Evolutionary conservation across 2,797 vertebrate genomes (phyloP).

Genomic region (Crypturellus tataupa): DNA sequence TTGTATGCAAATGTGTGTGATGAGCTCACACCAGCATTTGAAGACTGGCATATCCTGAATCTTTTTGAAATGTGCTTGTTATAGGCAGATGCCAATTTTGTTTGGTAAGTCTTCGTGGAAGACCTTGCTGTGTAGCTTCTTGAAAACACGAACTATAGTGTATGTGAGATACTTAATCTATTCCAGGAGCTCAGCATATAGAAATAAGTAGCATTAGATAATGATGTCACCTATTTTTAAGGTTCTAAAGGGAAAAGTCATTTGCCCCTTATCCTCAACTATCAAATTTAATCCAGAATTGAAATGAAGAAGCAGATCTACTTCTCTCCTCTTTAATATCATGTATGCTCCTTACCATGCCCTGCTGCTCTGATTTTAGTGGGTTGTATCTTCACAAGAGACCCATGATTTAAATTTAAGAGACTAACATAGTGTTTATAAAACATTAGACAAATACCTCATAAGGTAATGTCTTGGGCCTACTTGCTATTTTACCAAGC

Average conservation of each 20-base stretch:
- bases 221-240: background rate
- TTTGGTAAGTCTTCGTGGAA: background rate
- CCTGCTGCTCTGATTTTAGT: background rate
- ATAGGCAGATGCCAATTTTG: background rate
- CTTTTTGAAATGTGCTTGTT: background rate
- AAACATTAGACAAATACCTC: background rate
- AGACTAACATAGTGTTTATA: background rate
- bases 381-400: background rate
- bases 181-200: background rate
- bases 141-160: background rate
- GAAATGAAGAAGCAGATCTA: background rate
- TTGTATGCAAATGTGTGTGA: background rate
- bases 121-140: background rate
- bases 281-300: background rate
- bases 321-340: background rate
- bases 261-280: accelerated
- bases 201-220: background rate
- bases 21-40: background rate
- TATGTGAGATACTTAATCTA: background rate
- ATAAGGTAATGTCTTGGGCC: background rate
- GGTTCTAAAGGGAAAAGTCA: background rate
- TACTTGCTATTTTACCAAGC: accelerated
- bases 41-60: background rate
- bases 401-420: background rate
- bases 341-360: accelerated